A percentile compares a stretch with the other conserved stretches of the same genome.
phyloP scores from a whole-genome alignment of 2,888 invertebrate genomes.

The Sussaba pulchella region DNA sequence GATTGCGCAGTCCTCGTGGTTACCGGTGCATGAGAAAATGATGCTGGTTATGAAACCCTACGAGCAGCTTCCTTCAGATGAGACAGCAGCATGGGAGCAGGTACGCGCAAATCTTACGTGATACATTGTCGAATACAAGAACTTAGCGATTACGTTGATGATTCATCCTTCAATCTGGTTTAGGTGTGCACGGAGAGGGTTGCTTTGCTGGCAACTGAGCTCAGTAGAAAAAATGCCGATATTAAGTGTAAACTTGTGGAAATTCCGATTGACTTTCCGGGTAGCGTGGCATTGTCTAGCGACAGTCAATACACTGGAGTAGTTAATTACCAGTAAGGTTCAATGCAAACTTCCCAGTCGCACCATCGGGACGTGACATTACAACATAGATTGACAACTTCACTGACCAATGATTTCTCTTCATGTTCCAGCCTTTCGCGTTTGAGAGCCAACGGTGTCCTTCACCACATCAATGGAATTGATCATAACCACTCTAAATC shows the following conservation, averaged over 20 bases:
- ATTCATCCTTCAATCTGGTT: not conserved
- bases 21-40: not conserved
- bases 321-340: slow-evolving; percentile 36
- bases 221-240: slow-evolving; percentile 54
- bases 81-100: too few relatives aligned
- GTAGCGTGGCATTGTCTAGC: slow-evolving; percentile 69
- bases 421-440: slow-evolving; percentile 72
- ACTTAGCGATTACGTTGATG: too few relatives aligned
- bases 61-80: too few relatives aligned
- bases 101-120: too few relatives aligned
- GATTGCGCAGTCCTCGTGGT: too few relatives aligned
- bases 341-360: too few relatives aligned
- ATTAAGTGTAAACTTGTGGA: slow-evolving; percentile 69
- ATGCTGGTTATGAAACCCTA: too few relatives aligned
- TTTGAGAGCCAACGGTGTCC: slow-evolving; percentile 74
- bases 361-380: too few relatives aligned
- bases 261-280: slow-evolving; percentile 72
- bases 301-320: slow-evolving; percentile 72
- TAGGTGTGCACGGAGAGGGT: slow-evolving; percentile 72
- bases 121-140: too few relatives aligned
- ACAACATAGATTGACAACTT: too few relatives aligned
- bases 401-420: slow-evolving; percentile 44
- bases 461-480: slow-evolving; percentile 68
- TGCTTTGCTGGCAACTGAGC: slow-evolving; percentile 73
- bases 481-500: slow-evolving; percentile 34